Conservation (phyloP, 2,797 vertebrate genomes). For the Cirrhinus mrigala region DNA sequence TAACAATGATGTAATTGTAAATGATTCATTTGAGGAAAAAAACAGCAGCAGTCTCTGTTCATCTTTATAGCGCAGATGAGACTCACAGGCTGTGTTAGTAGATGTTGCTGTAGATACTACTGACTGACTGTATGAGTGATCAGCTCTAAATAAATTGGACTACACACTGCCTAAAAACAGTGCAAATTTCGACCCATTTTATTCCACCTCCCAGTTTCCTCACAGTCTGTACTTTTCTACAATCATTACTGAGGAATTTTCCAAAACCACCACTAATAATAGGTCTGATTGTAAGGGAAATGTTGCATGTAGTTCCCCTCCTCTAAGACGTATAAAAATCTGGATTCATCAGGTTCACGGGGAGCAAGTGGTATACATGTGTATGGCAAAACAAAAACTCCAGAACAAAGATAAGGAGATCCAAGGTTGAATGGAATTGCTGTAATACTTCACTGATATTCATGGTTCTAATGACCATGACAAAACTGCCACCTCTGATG, state of each 20-base stretch:
- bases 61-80: constrained; percentile 7
- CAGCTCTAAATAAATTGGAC: constrained; percentile 34
- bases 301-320: constrained; percentile 63
- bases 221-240: constrained; percentile 61
- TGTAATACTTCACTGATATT: not conserved
- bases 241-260: constrained; percentile 73
- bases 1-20: constrained; percentile 69
- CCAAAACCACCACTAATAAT: constrained; percentile 73
- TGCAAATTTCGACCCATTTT: constrained; percentile 39
- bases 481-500: not conserved
- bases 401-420: constrained; percentile 1
- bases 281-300: constrained; percentile 68
- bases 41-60: constrained; percentile 10
- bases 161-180: constrained; percentile 42
- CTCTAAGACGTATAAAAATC: constrained; percentile 38
- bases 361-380: constrained; percentile 10
- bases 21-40: constrained; percentile 52
- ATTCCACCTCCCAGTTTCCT: constrained; percentile 37
- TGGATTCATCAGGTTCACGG: not conserved
- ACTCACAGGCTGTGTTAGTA: not conserved
- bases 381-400: not conserved
- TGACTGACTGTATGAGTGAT: constrained; percentile 8
- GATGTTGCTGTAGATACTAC: not conserved
- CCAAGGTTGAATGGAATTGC: not conserved
- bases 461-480: constrained; percentile 1